These are phyloP conservation scores for Phenganax subtilis DNA, from an alignment of 92 coral and sea anemone species.

Conservation along the genomic window DNA sequence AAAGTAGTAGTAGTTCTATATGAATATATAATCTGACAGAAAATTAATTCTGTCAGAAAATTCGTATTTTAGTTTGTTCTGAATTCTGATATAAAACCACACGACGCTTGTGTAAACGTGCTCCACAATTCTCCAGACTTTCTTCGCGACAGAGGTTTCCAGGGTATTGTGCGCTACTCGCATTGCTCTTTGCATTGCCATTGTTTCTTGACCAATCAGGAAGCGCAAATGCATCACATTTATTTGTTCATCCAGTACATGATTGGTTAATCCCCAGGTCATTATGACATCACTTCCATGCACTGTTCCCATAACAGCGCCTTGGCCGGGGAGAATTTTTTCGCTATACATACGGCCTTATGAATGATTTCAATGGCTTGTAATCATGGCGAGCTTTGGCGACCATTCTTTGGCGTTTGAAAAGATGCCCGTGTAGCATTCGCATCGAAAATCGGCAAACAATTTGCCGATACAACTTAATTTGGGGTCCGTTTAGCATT, in stretches of 20 bases:
- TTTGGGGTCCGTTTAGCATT: background rate
- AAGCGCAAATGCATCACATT: no score
- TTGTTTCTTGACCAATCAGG: no score
- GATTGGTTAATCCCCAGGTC: conserved; percentile 43
- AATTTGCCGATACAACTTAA: conserved; percentile 8
- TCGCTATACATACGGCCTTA: conserved; percentile 21
- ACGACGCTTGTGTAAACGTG: no score
- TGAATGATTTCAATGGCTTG: conserved; percentile 38
- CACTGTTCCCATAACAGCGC: conserved; percentile 64
- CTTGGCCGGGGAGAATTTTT: conserved; percentile 44
- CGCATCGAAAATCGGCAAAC: conserved; percentile 9
- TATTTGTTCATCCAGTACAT: background rate
- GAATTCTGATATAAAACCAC: no score
- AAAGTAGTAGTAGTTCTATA: no score
- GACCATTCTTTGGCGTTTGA: conserved; percentile 11
- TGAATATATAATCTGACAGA: no score
- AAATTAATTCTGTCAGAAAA: no score
- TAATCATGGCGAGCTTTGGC: conserved; percentile 19
- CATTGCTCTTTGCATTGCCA: no score
- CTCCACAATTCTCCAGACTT: no score
- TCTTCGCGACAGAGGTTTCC: no score
- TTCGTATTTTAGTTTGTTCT: no score
- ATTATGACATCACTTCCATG: conserved; percentile 57
- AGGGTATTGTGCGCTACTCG: no score
- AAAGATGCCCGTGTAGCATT: conserved; percentile 8